Percentiles rank a stretch among this genome's conserved stretches.
Evolutionary conservation across 2,797 vertebrate genomes (phyloP).

Genomic region (Liasis olivaceus): DNA sequence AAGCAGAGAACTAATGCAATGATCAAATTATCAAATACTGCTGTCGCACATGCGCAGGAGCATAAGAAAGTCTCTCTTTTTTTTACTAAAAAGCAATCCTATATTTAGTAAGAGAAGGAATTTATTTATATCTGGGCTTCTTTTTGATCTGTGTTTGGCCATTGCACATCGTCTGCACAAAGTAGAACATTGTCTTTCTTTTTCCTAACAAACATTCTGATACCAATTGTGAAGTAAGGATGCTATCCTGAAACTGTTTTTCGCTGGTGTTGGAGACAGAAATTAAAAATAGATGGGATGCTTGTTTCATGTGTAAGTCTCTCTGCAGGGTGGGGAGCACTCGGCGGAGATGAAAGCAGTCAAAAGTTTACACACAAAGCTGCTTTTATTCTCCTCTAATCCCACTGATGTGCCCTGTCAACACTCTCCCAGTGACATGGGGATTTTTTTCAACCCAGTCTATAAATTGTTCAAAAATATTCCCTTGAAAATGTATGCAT

Average conservation of each 20-base stretch:
- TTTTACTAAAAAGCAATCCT: neutral
- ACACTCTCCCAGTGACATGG: neutral
- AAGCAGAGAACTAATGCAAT: neutral
- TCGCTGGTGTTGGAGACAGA: neutral
- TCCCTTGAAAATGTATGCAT: too few species aligned
- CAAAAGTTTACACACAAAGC: neutral
- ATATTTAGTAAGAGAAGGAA: neutral
- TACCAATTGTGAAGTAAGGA: neutral
- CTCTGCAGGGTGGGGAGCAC: neutral
- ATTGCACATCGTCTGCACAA: neutral
- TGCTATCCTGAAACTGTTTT: neutral
- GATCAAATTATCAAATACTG: too few species aligned
- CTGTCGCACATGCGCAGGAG: neutral
- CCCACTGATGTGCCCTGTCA: neutral
- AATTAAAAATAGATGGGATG: constrained; percentile 1
- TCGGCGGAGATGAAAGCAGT: neutral
- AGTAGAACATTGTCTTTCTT: neutral
- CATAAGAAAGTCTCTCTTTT: neutral
- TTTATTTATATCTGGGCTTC: neutral
- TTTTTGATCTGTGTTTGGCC: neutral
- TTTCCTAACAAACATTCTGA: neutral
- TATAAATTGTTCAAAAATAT: too few species aligned
- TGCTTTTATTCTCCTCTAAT: neutral
- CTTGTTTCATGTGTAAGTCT: neutral
- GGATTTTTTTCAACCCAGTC: too few species aligned